Evolutionary conservation across 2,113 vertebrate species (phyloP).

Genomic region (Rostratula benghalensis): DNA sequence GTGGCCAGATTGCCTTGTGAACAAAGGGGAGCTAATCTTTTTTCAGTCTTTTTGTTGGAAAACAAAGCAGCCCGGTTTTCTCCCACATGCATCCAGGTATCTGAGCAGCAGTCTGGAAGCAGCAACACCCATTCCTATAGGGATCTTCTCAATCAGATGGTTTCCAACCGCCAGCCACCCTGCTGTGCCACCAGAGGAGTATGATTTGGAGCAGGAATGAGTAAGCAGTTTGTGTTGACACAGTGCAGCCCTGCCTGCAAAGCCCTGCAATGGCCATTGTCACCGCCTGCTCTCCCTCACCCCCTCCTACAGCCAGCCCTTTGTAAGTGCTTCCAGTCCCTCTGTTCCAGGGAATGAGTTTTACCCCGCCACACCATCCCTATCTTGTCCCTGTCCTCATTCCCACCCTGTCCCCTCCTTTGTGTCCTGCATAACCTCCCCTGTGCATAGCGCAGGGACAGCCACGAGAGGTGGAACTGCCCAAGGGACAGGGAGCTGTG

Average conservation of each 20-base stretch:
- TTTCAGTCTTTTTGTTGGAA: neutral
- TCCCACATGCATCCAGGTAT: neutral
- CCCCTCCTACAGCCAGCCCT: neutral
- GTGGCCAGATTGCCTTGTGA: neutral
- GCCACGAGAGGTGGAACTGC: fast-evolving
- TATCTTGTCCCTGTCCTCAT: too few relatives aligned
- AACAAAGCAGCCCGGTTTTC: neutral
- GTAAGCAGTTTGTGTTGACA: constrained; percentile 30
- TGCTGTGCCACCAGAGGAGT: neutral
- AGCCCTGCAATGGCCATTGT: neutral
- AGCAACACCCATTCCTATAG: neutral
- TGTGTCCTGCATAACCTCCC: neutral
- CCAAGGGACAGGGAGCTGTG: neutral
- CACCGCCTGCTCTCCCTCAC: neutral
- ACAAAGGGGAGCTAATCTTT: neutral
- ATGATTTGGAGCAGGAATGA: neutral
- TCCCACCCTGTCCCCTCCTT: neutral
- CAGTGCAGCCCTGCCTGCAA: neutral
- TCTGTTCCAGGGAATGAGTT: fast-evolving
- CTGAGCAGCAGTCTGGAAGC: neutral
- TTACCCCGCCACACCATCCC: neutral
- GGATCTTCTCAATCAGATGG: neutral
- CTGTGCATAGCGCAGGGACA: neutral
- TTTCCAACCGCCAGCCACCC: neutral
- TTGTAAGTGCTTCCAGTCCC: neutral